Percentiles rank a stretch among this genome's conserved stretches.
phyloP scores from a whole-genome alignment of 2,113 vertebrate species.

The Rutilus rutilus region DNA sequence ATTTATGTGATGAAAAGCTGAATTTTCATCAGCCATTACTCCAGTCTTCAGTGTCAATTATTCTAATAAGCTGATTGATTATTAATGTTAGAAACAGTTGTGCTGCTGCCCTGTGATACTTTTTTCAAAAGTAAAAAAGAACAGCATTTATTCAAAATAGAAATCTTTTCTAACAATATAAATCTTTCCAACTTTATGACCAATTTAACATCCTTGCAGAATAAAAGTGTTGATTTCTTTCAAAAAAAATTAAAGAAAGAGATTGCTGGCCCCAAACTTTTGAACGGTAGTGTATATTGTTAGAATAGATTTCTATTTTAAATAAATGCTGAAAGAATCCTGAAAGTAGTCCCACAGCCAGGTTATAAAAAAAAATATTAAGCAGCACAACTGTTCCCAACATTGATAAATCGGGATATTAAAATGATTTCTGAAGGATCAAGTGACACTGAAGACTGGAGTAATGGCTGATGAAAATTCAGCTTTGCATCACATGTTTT shows the following conservation, averaged over 20 bases:
- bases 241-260: neutral
- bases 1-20: too few relatives aligned
- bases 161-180: too few relatives aligned
- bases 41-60: too few relatives aligned
- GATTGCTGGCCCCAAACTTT: neutral
- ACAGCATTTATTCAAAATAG: too few relatives aligned
- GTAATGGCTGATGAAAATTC: neutral
- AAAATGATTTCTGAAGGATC: neutral
- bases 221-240: neutral
- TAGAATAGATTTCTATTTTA: too few relatives aligned
- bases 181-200: neutral
- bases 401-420: neutral
- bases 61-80: too few relatives aligned
- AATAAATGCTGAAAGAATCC: neutral
- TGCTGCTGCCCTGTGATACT: too few relatives aligned
- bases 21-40: too few relatives aligned
- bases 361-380: too few relatives aligned
- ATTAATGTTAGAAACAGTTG: too few relatives aligned
- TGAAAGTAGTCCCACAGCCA: neutral
- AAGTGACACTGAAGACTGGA: neutral
- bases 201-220: neutral
- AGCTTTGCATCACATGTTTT: neutral
- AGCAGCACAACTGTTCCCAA: neutral
- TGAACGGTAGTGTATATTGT: neutral
- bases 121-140: too few relatives aligned